Evolutionary conservation across 1,140 invertebrate genomes (phyloP).

Genomic region (Drosophila obscura): DNA sequence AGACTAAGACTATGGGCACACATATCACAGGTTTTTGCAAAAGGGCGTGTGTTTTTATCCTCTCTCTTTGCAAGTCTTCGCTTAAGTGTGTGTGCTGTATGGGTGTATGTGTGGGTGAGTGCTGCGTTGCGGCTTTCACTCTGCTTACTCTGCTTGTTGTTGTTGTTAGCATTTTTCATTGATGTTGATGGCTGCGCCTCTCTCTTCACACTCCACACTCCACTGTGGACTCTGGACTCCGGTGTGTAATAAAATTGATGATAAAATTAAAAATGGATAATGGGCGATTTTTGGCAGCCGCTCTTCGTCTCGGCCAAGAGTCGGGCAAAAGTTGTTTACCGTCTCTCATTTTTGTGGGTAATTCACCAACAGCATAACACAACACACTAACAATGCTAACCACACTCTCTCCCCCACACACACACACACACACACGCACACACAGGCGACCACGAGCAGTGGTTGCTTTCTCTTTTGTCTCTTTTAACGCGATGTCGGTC

Average conservation of each 20-base stretch:
- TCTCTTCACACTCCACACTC: slow-evolving; percentile 63
- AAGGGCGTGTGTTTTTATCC: slow-evolving; percentile 74
- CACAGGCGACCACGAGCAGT: background rate
- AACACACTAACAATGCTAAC: background rate
- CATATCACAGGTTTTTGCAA: slow-evolving; percentile 44
- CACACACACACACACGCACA: background rate
- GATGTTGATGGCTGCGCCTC: slow-evolving; percentile 51
- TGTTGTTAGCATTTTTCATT: slow-evolving; percentile 43
- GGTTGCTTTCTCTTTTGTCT: slow-evolving; percentile 39
- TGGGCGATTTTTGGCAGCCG: slow-evolving; percentile 70
- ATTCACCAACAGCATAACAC: slow-evolving; percentile 5
- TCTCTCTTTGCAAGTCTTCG: slow-evolving; percentile 52
- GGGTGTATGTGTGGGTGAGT: slow-evolving; percentile 27
- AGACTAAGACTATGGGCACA: slow-evolving; percentile 5
- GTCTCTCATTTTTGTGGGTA: slow-evolving; percentile 42
- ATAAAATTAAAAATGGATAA: slow-evolving; percentile 81
- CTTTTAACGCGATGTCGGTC: slow-evolving; percentile 14
- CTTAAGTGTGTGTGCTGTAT: slow-evolving; percentile 6
- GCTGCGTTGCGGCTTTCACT: slow-evolving; percentile 26
- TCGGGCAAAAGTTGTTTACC: slow-evolving; percentile 46
- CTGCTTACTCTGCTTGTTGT: slow-evolving; percentile 2
- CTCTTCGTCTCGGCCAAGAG: slow-evolving; percentile 19
- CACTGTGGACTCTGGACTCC: slow-evolving; percentile 70
- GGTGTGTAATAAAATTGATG: slow-evolving; percentile 77
- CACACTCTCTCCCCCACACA: background rate